Evolutionary conservation across 2,888 invertebrate genomes (phyloP), one percentile per base, ranked within the genome.

Genomic region (Trisateles emortualis): DNA sequence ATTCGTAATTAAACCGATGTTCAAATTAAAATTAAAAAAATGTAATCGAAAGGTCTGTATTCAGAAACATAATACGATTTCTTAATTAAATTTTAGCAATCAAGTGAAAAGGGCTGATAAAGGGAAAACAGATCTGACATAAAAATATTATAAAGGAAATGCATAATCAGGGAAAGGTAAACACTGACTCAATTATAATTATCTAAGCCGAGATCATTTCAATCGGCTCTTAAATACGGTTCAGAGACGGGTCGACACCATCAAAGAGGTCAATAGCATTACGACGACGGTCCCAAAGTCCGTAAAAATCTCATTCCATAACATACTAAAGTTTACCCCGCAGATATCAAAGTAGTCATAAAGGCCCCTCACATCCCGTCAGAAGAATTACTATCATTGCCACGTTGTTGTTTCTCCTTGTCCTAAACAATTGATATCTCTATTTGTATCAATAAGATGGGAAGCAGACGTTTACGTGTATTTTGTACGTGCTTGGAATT

Each of bases 391-490:
- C 84, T 84, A 83, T 81, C 83, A 86, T 86, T 84, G 85, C 81
- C 87, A 86, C 86, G 72, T 72, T 77, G 83, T 83, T 84, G 84
- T 87, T 86, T 82, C 79, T 82, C 78, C 86, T 81, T 89, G 90
- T 90, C 88, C 87, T 79, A 87, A 92, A 90, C 92, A 92, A 92
- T 92, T 90, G 91, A 89, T 91, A 91, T 90, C 86, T 90, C 90
- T 90, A 90, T 92, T 92, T 92, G 92, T 92, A 92, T 91, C 92
- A 92, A 92, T 92, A 91, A 90, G 89, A 86, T 86, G 76, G 79
- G 77, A 82, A 81, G 84, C 86, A 86, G 90, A 91, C 87, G 84
- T 86, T 89, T 88, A 89, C 90, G 88, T 90, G 88, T 81, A 85
- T 83, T 83, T 78, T 59, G 87, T 88, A 91, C 92, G 92, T 92